These are phyloP conservation scores for Rhabdomys dilectus DNA, from an alignment of 2,113 vertebrate genomes.

Conservation along the genomic window DNA sequence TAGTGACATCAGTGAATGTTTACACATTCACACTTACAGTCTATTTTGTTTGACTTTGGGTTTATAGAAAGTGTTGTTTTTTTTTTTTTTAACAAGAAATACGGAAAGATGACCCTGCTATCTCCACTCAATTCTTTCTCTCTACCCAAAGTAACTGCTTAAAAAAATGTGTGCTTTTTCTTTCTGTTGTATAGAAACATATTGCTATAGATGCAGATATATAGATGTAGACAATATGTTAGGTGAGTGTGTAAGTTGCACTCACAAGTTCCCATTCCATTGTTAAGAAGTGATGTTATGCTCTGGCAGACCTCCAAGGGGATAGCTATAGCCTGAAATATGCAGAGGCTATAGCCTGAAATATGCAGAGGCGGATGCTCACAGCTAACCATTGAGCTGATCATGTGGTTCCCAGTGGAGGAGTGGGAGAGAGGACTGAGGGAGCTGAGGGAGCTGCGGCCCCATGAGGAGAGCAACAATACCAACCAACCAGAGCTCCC, in stretches of 20 bases:
- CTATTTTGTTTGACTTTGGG: constrained; percentile 9
- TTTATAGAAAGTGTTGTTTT: background rate
- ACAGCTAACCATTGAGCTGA: too few relatives aligned
- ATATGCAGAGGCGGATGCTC: too few relatives aligned
- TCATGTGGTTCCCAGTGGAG: too few relatives aligned
- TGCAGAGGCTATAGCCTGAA: too few relatives aligned
- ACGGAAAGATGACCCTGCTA: background rate
- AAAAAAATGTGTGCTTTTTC: background rate
- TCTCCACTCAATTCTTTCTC: background rate
- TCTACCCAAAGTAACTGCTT: background rate
- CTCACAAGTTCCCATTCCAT: background rate
- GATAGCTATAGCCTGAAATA: too few relatives aligned
- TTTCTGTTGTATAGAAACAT: background rate
- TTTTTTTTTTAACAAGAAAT: background rate
- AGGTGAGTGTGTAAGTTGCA: background rate
- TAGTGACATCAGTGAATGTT: background rate
- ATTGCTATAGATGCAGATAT: background rate
- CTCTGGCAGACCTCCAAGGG: too few relatives aligned
- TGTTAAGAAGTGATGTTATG: background rate
- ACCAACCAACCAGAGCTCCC: too few relatives aligned
- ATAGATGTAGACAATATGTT: background rate
- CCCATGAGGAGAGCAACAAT: too few relatives aligned
- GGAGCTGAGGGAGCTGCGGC: too few relatives aligned
- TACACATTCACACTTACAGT: background rate
- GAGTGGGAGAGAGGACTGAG: too few relatives aligned